A percentile compares a stretch with the other conserved stretches of the same genome.
phyloP scores from a whole-genome alignment of 1,140 invertebrate species.

The Elymnias hypermnestra region DNA sequence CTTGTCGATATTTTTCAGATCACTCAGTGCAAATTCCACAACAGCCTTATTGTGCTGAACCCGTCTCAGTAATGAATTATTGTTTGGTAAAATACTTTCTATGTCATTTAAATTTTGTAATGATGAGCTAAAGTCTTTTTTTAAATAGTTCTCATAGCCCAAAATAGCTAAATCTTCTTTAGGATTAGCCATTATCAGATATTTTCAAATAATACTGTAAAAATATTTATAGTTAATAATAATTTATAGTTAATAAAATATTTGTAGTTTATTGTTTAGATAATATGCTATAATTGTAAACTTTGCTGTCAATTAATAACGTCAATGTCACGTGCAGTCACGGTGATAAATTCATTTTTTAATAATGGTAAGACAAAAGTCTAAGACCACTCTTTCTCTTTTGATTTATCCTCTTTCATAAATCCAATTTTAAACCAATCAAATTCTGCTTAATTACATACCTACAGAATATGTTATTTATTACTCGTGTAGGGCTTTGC shows the following conservation, averaged over 20 bases:
- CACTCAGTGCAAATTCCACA: slow-evolving; percentile 51
- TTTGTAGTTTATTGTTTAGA: too few relatives aligned
- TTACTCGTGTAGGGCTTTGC: too few relatives aligned
- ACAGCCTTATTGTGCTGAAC: slow-evolving; percentile 65
- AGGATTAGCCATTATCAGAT: slow-evolving; percentile 31
- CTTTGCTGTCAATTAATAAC: too few relatives aligned
- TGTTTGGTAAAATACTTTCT: slow-evolving; percentile 42
- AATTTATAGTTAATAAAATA: neutral
- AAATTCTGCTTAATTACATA: too few relatives aligned
- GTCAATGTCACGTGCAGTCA: too few relatives aligned
- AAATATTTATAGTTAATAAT: neutral
- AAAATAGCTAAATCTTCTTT: slow-evolving; percentile 53
- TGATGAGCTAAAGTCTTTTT: slow-evolving; percentile 50
- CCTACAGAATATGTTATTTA: too few relatives aligned
- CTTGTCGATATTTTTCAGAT: slow-evolving; percentile 83
- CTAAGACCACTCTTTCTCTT: too few relatives aligned
- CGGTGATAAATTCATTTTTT: too few relatives aligned
- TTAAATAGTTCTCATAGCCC: slow-evolving; percentile 49
- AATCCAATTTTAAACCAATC: too few relatives aligned
- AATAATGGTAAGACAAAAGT: too few relatives aligned
- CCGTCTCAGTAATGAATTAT: slow-evolving; percentile 37
- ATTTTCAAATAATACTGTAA: neutral
- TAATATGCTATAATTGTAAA: too few relatives aligned
- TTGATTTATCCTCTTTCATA: too few relatives aligned
- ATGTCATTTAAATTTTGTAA: slow-evolving; percentile 57